Percentiles rank a stretch among this genome's conserved stretches.
These are phyloP conservation scores for Pammene aurita DNA, from an alignment of 2,888 invertebrate genomes.

Conservation along the genomic window DNA sequence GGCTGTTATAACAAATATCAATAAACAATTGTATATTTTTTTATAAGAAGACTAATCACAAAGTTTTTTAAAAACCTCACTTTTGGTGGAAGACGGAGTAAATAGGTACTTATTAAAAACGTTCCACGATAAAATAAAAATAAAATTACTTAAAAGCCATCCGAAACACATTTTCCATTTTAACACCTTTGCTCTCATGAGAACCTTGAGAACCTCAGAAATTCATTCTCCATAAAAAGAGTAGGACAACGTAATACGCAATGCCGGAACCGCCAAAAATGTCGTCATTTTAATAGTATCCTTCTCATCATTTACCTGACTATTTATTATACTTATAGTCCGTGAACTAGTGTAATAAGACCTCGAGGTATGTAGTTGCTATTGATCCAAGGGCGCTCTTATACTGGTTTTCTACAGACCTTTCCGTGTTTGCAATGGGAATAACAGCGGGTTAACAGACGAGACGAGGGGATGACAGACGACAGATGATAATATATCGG, in stretches of 20 bases:
- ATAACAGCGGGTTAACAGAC: background rate
- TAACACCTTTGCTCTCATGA: background rate
- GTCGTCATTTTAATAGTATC: conserved; percentile 5
- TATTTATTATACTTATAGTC: background rate
- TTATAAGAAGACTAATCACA: too few relatives aligned
- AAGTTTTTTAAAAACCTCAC: too few relatives aligned
- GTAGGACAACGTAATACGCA: background rate
- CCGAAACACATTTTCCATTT: background rate
- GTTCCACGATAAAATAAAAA: background rate
- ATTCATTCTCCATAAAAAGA: background rate
- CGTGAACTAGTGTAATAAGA: background rate
- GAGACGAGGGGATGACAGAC: conserved; percentile 8
- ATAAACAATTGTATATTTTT: too few relatives aligned
- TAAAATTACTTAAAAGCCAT: background rate
- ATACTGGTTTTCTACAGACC: background rate
- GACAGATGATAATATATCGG: conserved; percentile 3
- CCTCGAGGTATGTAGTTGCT: background rate
- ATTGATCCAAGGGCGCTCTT: background rate
- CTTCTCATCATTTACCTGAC: conserved; percentile 1
- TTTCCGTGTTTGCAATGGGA: background rate
- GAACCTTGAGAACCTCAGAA: background rate
- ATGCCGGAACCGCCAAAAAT: background rate
- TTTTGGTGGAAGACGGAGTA: too few relatives aligned
- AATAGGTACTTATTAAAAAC: too few relatives aligned
- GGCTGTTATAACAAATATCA: too few relatives aligned